phyloP scores from a whole-genome alignment of 2,113 vertebrate genomes.

The Thinocorus orbignyianus region DNA sequence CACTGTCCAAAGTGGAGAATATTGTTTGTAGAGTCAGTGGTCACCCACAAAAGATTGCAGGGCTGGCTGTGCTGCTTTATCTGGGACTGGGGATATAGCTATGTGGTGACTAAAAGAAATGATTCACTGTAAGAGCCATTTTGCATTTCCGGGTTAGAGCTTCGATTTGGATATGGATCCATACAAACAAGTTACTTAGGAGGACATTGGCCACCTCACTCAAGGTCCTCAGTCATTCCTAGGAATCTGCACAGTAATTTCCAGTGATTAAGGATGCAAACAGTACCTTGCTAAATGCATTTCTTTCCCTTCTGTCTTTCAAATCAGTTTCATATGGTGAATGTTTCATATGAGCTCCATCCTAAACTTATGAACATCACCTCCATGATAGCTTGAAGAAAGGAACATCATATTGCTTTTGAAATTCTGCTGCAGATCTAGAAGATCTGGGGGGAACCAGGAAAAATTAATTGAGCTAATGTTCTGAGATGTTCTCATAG shows the following conservation, averaged over 20 bases:
- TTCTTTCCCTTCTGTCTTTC: neutral
- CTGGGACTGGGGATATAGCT: neutral
- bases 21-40: neutral
- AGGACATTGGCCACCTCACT: neutral
- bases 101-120: neutral
- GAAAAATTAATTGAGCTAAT: neutral
- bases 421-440: neutral
- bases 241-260: neutral
- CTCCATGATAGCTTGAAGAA: neutral
- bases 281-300: neutral
- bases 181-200: neutral
- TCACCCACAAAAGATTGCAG: neutral
- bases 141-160: neutral
- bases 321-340: neutral
- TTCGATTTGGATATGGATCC: neutral
- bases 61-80: neutral
- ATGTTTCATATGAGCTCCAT: neutral
- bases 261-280: neutral
- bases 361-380: neutral
- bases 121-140: neutral
- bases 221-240: neutral
- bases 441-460: rapidly evolving
- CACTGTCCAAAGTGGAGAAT: neutral
- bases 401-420: neutral
- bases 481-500: neutral